A percentile compares a stretch with the other conserved stretches of the same genome.
Conservation (phyloP, 2,113 vertebrate species). For the Zingel zingel region DNA sequence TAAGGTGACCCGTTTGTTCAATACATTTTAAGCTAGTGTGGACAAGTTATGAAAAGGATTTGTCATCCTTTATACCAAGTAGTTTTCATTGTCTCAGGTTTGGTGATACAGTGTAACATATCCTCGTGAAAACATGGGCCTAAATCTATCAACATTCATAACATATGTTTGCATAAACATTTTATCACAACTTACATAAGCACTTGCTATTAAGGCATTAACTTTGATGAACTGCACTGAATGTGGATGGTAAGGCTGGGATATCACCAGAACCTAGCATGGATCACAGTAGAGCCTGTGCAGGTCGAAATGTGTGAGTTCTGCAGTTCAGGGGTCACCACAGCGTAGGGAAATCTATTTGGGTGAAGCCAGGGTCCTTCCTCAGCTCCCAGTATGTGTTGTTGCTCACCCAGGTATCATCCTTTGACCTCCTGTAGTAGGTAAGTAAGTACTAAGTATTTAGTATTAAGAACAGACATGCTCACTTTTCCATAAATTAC, state of each 20-base stretch:
- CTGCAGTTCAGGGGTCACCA: slow-evolving; percentile 86
- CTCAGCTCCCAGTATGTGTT: slow-evolving; percentile 94
- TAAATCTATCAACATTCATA: slow-evolving; percentile 74
- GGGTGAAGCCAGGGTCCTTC: slow-evolving; percentile 90
- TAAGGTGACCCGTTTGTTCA: slow-evolving; percentile 54
- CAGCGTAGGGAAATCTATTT: slow-evolving; percentile 89
- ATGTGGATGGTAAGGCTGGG: slow-evolving; percentile 41
- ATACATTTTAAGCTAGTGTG: slow-evolving; percentile 45
- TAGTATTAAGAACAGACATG: background rate
- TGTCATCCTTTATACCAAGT: slow-evolving; percentile 35
- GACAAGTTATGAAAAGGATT: slow-evolving; percentile 32
- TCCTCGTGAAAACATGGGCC: slow-evolving; percentile 49
- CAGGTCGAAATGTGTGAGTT: slow-evolving; percentile 23
- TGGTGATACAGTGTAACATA: slow-evolving; percentile 37
- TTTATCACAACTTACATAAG: slow-evolving; percentile 71
- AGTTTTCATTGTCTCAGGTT: slow-evolving; percentile 60
- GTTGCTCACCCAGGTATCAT: slow-evolving; percentile 96
- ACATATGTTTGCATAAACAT: slow-evolving; percentile 76
- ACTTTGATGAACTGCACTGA: slow-evolving; percentile 60
- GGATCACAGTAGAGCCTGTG: slow-evolving; percentile 66
- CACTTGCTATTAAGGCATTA: slow-evolving; percentile 83
- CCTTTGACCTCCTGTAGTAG: slow-evolving; percentile 87
- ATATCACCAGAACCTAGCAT: slow-evolving; percentile 56
- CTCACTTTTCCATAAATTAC: background rate
- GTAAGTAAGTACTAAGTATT: too few relatives aligned